phyloP scores from a whole-genome alignment of 2,797 vertebrate species.

The Anguilla obscura region DNA sequence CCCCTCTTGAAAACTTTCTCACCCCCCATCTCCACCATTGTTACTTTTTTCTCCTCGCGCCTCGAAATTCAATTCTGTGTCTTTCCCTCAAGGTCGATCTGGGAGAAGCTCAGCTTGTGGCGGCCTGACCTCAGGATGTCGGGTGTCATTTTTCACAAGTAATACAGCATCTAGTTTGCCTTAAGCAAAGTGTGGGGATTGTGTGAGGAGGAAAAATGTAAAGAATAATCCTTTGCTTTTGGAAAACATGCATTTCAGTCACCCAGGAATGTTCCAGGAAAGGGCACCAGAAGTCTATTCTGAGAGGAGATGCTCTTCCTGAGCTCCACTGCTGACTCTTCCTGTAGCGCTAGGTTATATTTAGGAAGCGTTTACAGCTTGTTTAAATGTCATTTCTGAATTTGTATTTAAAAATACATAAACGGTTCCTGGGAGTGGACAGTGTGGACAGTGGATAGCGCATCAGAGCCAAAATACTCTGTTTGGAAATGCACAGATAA shows the following conservation, averaged over 20 bases:
- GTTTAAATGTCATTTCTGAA: background rate
- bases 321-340: background rate
- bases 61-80: background rate
- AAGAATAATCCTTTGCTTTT: background rate
- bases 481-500: background rate
- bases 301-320: background rate
- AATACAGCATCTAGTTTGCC: background rate
- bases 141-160: conserved; percentile 6
- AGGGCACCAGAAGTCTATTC: background rate
- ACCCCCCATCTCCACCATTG: background rate
- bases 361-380: background rate
- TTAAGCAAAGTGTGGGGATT: background rate
- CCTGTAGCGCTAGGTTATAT: background rate
- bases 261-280: background rate
- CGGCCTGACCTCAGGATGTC: background rate
- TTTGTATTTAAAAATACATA: background rate
- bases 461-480: no score
- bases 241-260: background rate
- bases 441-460: background rate
- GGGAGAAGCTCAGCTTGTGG: background rate
- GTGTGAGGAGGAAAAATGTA: background rate
- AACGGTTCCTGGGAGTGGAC: background rate
- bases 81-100: background rate
- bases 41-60: background rate
- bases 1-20: background rate